These are phyloP conservation scores for Glareola pratincola DNA, from an alignment of 2,113 vertebrate genomes.

Conservation along the genomic window DNA sequence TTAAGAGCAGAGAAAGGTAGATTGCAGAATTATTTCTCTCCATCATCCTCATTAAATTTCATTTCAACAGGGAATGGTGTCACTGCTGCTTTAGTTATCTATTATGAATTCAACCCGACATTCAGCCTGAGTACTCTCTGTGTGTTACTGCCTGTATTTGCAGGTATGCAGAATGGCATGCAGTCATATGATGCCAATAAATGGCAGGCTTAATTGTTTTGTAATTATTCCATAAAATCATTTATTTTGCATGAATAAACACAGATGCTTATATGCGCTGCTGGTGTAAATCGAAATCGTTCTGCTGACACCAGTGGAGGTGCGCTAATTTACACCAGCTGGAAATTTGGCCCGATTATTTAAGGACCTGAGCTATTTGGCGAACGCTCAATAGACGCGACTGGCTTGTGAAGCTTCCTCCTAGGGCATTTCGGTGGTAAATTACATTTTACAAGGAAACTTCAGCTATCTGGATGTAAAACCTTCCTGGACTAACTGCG, in stretches of 20 bases:
- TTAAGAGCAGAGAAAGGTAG: constrained; percentile 59
- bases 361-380: constrained; percentile 40
- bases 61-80: constrained; percentile 67
- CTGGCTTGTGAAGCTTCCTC: constrained; percentile 47
- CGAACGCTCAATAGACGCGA: constrained; percentile 7
- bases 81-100: constrained; percentile 38
- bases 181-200: constrained; percentile 9
- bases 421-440: constrained; percentile 49
- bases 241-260: constrained; percentile 61
- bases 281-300: background rate
- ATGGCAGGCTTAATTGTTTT: constrained; percentile 52
- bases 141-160: background rate
- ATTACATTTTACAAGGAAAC: constrained; percentile 54
- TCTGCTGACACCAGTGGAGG: background rate
- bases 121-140: background rate
- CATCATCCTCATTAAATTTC: constrained; percentile 73
- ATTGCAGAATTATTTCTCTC: constrained; percentile 60
- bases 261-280: constrained; percentile 15
- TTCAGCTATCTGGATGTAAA: constrained; percentile 62
- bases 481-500: constrained; percentile 54
- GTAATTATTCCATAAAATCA: constrained; percentile 41
- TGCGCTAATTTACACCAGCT: background rate
- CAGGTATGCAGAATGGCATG: background rate
- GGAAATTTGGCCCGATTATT: constrained; percentile 39
- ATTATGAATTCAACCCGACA: constrained; percentile 30